phyloP scores from a whole-genome alignment of 2,888 invertebrate genomes.

The Microdon myrmicae region DNA sequence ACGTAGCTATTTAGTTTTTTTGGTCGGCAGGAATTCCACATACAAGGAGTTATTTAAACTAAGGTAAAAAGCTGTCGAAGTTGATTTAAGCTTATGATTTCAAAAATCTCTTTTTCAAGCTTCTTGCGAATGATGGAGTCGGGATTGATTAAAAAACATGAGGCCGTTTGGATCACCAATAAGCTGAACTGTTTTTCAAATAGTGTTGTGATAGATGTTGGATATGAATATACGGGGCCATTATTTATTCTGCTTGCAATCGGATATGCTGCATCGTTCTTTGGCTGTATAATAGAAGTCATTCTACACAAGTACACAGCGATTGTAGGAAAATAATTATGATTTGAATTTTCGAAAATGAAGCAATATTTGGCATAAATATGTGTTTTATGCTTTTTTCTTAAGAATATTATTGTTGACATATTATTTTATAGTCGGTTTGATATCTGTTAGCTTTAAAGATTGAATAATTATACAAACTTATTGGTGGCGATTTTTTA shows the following conservation, averaged over 20 bases:
- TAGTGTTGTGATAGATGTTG: constrained; percentile 59
- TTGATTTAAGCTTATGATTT: not conserved
- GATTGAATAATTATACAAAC: too few species aligned
- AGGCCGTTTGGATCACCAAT: constrained; percentile 58
- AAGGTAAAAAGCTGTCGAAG: constrained; percentile 52
- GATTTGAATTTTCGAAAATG: too few species aligned
- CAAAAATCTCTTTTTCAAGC: constrained; percentile 1
- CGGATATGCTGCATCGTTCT: constrained; percentile 55
- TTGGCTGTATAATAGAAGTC: constrained; percentile 58
- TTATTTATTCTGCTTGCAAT: constrained; percentile 60
- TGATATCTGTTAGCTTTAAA: too few species aligned
- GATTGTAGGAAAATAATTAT: too few species aligned
- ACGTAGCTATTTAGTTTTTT: constrained; percentile 54
- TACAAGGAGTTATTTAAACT: constrained; percentile 59
- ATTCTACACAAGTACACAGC: constrained; percentile 44
- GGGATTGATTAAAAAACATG: constrained; percentile 59
- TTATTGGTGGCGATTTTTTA: too few species aligned
- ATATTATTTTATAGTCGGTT: too few species aligned
- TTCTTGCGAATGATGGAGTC: constrained; percentile 59
- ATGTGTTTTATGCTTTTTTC: too few species aligned
- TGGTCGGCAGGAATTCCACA: constrained; percentile 58
- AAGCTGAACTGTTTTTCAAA: constrained; percentile 59
- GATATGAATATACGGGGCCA: constrained; percentile 63
- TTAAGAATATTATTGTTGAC: too few species aligned
- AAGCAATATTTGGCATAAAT: too few species aligned